Base-by-base conservation (phyloP, 2,113 vertebrate genomes). In the Corythoichthys intestinalis region DNA sequence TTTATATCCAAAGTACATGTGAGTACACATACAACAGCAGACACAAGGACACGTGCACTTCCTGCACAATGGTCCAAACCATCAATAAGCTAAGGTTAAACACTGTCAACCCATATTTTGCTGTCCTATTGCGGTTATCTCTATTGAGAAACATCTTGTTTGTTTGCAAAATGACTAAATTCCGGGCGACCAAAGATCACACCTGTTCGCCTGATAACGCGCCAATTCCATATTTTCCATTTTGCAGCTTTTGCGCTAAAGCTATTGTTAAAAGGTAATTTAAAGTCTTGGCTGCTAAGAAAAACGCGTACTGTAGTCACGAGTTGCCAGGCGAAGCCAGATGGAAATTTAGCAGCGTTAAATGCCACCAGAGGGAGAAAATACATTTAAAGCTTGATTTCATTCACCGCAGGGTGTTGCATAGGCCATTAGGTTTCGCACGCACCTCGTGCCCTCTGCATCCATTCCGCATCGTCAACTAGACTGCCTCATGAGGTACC, bases 321-420 rank as follows among this genome's bases (percentile, higher is more conserved):
- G 69, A 54, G 67, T 61, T 61, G 77, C 73, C 70, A 70, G 34
- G 34, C 63, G 74, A 74, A 73, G 85, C 82, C 66, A 79, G 77
- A 67, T 87, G 82, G 74, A 87, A 88, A 37, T 47, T 66, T 34
- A 52, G 48, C 48, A 76, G 77, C 57, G 59, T 64, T 81, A 76
- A 74, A 72, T n/a, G 41, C 64, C 73, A 60, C 75, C 79, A 76
- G 57, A 28, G 70, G 71, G 62, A 65, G 72, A 69, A 48, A 70
- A 41, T 35, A 64, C 77, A 86, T 85, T 85, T 82, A 83, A 67
- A 69, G 77, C 70, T 77, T 78, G 86, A 78, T 81, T 87, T 82
- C 80, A 69, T 66, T 80, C 60, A 59, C 79, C 56, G 62, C 60
- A 70, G 28, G 15, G 34, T 13, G 17, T 72, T 79, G 73, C 75